Conservation (phyloP, 2,113 vertebrate species). For the Colistium nudipinnis region DNA sequence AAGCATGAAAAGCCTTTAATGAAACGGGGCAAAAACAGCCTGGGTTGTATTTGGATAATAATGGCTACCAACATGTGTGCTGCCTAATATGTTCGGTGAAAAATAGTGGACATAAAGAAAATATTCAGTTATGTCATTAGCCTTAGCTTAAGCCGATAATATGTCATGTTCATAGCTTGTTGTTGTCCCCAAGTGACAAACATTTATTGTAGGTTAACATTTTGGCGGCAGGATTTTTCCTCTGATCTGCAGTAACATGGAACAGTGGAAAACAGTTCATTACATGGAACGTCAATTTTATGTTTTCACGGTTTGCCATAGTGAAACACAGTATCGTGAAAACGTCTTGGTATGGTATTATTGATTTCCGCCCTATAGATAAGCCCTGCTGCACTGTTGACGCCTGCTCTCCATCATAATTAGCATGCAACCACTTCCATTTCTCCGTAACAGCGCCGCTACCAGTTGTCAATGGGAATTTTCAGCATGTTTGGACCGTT, state of each 20-base stretch:
- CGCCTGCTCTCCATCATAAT: slow-evolving; percentile 14
- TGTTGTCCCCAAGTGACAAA: background rate
- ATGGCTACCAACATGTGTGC: background rate
- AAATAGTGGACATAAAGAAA: background rate
- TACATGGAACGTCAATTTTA: background rate
- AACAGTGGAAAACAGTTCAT: background rate
- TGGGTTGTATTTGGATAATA: background rate
- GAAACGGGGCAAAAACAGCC: background rate
- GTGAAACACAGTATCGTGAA: background rate
- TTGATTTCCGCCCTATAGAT: background rate
- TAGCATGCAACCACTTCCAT: slow-evolving; percentile 7
- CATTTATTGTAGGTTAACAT: background rate
- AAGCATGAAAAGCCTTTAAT: background rate
- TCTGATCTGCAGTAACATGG: background rate
- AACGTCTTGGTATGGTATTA: background rate
- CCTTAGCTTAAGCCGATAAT: background rate
- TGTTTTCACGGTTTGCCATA: background rate
- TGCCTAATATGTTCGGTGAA: background rate
- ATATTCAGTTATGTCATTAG: background rate
- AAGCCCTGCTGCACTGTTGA: background rate
- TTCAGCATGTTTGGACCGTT: slow-evolving; percentile 24
- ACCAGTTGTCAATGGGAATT: slow-evolving; percentile 21
- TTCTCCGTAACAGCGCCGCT: slow-evolving; percentile 7
- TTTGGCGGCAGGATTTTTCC: background rate
- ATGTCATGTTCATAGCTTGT: background rate